These are phyloP conservation scores for Gavia stellata DNA, from an alignment of 2,113 vertebrate genomes.

Conservation along the genomic window DNA sequence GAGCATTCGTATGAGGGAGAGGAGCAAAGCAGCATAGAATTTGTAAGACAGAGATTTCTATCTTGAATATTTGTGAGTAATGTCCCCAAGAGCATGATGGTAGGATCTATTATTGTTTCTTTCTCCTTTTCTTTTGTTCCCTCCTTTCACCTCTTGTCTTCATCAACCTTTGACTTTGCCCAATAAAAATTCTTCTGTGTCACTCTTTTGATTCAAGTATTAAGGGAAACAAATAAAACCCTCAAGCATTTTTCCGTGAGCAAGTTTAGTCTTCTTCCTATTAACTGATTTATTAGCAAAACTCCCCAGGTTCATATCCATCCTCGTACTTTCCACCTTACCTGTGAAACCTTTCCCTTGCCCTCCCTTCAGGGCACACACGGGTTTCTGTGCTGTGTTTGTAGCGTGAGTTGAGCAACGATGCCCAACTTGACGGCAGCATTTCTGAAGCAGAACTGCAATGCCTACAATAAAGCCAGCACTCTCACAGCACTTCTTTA, in stretches of 20 bases:
- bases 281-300: not conserved
- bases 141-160: not conserved
- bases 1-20: not conserved
- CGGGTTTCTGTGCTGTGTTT: not conserved
- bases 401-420: accelerated
- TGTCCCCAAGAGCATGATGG: not conserved
- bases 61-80: not conserved
- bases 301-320: not conserved
- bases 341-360: not conserved
- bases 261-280: not conserved
- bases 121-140: not conserved
- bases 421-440: not conserved
- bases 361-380: not conserved
- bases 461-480: not conserved
- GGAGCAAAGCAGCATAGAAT: not conserved
- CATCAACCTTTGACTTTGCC: not conserved
- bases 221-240: not conserved
- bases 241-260: not conserved
- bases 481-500: not conserved
- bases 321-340: not conserved
- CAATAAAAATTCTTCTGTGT: not conserved
- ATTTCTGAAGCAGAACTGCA: not conserved
- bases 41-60: not conserved
- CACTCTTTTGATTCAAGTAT: not conserved
- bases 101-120: not conserved